A percentile compares a stretch with the other conserved stretches of the same genome.
These are phyloP conservation scores for Trachymyrmex septentrionalis DNA, from an alignment of 1,140 invertebrate species.

Conservation along the genomic window DNA sequence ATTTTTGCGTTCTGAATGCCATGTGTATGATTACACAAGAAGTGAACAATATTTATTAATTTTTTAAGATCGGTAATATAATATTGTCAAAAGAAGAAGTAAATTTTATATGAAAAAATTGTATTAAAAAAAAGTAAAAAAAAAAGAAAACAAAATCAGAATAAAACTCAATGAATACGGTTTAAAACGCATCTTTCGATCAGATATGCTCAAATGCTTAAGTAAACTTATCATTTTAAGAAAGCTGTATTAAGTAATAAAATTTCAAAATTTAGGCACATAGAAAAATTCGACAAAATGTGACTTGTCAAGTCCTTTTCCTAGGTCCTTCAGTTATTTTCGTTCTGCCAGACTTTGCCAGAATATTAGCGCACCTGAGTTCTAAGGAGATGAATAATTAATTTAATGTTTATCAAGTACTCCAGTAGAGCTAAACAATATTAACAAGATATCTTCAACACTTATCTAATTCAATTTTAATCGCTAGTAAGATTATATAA, in stretches of 20 bases:
- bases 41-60: background rate
- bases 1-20: background rate
- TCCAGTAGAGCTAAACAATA: conserved; percentile 13
- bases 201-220: background rate
- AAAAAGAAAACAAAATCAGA: background rate
- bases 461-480: conserved; percentile 30
- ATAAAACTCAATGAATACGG: background rate
- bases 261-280: background rate
- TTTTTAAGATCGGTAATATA: background rate
- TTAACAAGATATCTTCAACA: conserved; percentile 12
- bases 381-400: conserved; percentile 30
- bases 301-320: conserved; percentile 46
- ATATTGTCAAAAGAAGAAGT: background rate
- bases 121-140: background rate
- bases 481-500: background rate
- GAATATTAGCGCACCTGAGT: conserved; percentile 56
- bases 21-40: background rate
- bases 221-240: background rate
- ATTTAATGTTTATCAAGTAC: conserved; percentile 29
- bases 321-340: conserved; percentile 27
- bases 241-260: background rate
- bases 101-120: conserved; percentile 1
- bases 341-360: conserved; percentile 39
- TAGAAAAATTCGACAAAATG: background rate
- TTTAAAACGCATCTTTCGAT: background rate